Evolutionary conservation across 2,888 invertebrate genomes (phyloP).

Genomic region (Chrysotoxum bicinctum): DNA sequence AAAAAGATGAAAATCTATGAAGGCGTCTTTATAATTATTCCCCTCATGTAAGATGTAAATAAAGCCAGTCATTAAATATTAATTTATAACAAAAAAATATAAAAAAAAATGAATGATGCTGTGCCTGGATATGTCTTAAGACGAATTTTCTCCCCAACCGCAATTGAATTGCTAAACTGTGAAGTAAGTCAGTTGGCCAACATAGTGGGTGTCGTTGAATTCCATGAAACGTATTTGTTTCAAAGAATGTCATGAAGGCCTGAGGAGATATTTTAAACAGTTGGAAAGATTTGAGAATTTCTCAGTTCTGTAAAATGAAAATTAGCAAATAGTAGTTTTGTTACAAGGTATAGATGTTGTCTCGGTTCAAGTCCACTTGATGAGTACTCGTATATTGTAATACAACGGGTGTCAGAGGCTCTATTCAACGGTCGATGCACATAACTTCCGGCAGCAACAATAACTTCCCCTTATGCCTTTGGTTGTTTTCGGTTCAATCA

Average conservation of each 20-base stretch:
- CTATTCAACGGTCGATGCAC: slow-evolving; percentile 68
- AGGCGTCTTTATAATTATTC: slow-evolving; percentile 66
- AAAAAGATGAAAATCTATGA: slow-evolving; percentile 23
- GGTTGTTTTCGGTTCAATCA: slow-evolving; percentile 55
- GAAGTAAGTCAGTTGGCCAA: background rate
- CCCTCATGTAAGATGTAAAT: slow-evolving; percentile 63
- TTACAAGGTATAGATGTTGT: background rate
- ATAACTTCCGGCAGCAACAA: slow-evolving; percentile 65
- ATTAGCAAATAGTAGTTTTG: background rate
- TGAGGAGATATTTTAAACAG: background rate
- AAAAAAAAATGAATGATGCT: slow-evolving; percentile 26
- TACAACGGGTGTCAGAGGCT: slow-evolving; percentile 3
- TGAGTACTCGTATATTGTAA: background rate
- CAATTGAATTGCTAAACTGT: slow-evolving; percentile 18
- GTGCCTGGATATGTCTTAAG: slow-evolving; percentile 5
- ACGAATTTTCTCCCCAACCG: background rate
- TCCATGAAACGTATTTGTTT: slow-evolving; percentile 34
- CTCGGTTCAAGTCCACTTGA: background rate
- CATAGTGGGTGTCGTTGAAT: slow-evolving; percentile 34
- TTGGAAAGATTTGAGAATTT: background rate
- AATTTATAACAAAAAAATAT: slow-evolving; percentile 20
- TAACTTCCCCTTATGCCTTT: slow-evolving; percentile 53
- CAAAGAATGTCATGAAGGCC: slow-evolving; percentile 19
- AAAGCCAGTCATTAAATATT: slow-evolving; percentile 62
- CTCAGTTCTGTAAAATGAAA: background rate